phyloP scores from a whole-genome alignment of 2,113 vertebrate genomes.

The Limanda limanda region DNA sequence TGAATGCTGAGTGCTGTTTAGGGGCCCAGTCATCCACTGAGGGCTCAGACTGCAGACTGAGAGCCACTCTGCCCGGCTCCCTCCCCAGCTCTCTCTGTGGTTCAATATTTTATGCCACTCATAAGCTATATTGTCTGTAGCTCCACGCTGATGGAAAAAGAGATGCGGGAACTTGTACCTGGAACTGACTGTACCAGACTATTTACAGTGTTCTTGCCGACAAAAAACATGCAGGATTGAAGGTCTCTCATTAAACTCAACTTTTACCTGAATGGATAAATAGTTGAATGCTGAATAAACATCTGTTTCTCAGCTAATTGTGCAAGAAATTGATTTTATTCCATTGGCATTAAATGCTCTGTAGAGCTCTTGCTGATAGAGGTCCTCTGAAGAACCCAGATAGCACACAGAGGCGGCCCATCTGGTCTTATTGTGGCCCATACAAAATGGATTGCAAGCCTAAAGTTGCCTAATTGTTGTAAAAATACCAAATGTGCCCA shows the following conservation, averaged over 20 bases:
- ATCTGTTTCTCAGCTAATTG: not conserved
- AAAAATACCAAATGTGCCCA: too few relatives aligned
- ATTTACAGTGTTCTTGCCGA: slow-evolving; percentile 1
- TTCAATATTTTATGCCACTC: slow-evolving; percentile 74
- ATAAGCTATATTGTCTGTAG: slow-evolving; percentile 69
- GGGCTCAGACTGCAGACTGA: slow-evolving; percentile 34
- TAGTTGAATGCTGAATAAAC: slow-evolving; percentile 17
- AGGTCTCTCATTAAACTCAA: slow-evolving; percentile 37
- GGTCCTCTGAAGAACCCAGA: too few relatives aligned
- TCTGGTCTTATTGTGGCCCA: too few relatives aligned
- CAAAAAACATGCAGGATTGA: slow-evolving; percentile 22
- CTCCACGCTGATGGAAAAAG: slow-evolving; percentile 56
- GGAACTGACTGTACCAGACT: slow-evolving; percentile 45
- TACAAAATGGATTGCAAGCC: too few relatives aligned
- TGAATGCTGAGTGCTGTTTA: slow-evolving; percentile 50
- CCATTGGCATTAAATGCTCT: too few relatives aligned
- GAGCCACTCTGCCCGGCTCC: slow-evolving; percentile 23
- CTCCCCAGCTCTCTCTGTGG: slow-evolving; percentile 42
- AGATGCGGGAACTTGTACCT: slow-evolving; percentile 33
- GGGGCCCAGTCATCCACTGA: slow-evolving; percentile 30
- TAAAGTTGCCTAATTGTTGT: too few relatives aligned
- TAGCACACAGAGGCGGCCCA: too few relatives aligned
- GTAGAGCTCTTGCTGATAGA: too few relatives aligned
- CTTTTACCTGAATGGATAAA: not conserved
- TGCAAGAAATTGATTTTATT: too few relatives aligned